Evolutionary conservation across 2,888 invertebrate species (phyloP).

Genomic region (Agapostemon virescens): DNA sequence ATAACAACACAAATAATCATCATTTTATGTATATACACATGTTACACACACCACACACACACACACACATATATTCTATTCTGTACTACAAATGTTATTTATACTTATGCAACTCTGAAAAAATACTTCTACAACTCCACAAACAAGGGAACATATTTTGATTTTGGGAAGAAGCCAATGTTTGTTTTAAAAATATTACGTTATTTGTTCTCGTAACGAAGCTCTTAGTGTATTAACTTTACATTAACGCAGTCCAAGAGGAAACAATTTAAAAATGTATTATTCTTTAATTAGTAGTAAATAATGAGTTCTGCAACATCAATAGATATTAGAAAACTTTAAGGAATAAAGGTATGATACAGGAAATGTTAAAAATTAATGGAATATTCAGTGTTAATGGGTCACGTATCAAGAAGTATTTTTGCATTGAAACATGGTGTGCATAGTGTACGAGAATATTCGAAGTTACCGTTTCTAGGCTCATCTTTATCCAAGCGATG

Average conservation of each 20-base stretch:
- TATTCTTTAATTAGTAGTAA: constrained; percentile 12
- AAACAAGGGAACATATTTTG: not conserved
- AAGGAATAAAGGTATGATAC: constrained; percentile 30
- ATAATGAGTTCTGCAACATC: constrained; percentile 1
- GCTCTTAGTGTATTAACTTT: not conserved
- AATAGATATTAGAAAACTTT: constrained; percentile 23
- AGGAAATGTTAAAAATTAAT: not conserved
- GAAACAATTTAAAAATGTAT: constrained; percentile 12
- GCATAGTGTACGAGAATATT: constrained; percentile 56
- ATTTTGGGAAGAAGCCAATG: not conserved
- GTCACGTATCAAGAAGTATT: constrained; percentile 33
- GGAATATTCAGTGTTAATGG: constrained; percentile 16
- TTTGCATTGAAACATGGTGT: constrained; percentile 36
- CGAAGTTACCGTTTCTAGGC: constrained; percentile 74
- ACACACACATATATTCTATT: constrained; percentile 31
- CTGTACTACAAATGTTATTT: constrained; percentile 15
- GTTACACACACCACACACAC: constrained; percentile 11
- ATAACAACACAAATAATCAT: constrained; percentile 30
- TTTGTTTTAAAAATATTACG: constrained; percentile 6
- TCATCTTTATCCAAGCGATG: constrained; percentile 67
- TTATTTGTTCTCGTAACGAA: not conserved
- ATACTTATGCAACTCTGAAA: constrained; percentile 31
- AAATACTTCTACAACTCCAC: constrained; percentile 39
- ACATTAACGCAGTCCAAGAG: constrained; percentile 5
- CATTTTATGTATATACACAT: constrained; percentile 35